Conservation (phyloP, 2,113 vertebrate genomes). For the Chamaetylas fuelleborni region DNA sequence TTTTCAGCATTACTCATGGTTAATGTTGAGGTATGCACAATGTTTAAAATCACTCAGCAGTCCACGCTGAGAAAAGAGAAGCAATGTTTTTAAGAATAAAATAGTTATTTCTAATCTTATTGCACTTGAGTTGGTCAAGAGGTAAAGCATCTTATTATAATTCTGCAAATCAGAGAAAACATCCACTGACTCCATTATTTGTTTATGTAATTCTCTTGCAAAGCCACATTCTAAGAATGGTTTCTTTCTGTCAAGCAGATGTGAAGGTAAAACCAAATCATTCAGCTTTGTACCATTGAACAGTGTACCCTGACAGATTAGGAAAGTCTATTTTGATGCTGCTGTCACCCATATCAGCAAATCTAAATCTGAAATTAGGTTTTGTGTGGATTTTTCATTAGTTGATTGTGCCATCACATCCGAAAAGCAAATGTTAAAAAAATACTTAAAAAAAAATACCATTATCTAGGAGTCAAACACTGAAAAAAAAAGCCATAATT, state of each 20-base stretch:
- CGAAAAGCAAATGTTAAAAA: background rate
- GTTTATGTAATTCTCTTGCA: background rate
- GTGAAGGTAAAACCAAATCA: background rate
- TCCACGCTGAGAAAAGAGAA: background rate
- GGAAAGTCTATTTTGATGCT: background rate
- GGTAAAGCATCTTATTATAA: background rate
- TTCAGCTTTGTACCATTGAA: background rate
- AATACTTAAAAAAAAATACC: background rate
- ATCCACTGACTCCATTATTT: background rate
- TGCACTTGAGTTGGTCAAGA: background rate
- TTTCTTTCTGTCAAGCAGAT: background rate
- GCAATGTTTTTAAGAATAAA: background rate
- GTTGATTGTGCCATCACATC: background rate
- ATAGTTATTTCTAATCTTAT: background rate
- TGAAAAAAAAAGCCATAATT: background rate
- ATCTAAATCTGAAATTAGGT: background rate
- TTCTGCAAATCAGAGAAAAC: background rate
- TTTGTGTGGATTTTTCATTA: background rate
- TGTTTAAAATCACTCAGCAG: background rate
- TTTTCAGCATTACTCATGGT: background rate
- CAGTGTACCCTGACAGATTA: background rate
- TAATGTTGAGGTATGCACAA: background rate
- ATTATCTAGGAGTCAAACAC: background rate
- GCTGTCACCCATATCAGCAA: background rate
- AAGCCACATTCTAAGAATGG: background rate